phyloP scores from a whole-genome alignment of 2,113 vertebrate genomes.

The Labeo rohita region DNA sequence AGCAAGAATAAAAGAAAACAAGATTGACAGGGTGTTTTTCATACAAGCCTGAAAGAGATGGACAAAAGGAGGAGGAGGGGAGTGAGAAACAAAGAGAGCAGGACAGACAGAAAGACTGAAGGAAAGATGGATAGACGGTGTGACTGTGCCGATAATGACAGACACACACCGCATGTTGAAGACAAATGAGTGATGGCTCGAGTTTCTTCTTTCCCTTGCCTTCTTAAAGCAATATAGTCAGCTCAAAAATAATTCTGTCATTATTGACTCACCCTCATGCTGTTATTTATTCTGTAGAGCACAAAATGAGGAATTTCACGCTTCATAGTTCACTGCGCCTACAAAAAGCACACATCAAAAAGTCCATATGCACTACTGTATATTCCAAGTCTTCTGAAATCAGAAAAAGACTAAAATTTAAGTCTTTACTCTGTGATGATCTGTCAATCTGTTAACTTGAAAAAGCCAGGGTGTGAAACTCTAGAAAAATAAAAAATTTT shows the following conservation, averaged over 20 bases:
- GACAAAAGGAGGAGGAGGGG: slow-evolving; percentile 40
- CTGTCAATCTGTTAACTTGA: background rate
- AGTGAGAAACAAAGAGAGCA: slow-evolving; percentile 4
- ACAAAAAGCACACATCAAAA: background rate
- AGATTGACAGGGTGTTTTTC: slow-evolving; percentile 51
- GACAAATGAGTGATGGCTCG: background rate
- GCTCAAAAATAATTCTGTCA: background rate
- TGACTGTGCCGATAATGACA: slow-evolving; percentile 44
- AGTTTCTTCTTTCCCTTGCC: background rate
- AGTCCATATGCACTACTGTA: background rate
- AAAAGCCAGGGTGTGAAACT: background rate
- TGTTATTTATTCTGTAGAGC: background rate
- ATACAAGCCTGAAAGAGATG: slow-evolving; percentile 17
- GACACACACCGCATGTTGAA: background rate
- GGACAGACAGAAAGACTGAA: slow-evolving; percentile 2
- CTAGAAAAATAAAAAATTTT: background rate
- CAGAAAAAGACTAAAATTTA: background rate
- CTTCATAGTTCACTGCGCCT: background rate
- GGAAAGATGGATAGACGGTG: slow-evolving; percentile 54
- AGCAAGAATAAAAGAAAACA: slow-evolving; percentile 44
- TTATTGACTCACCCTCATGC: background rate
- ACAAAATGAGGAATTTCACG: background rate
- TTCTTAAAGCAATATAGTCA: slow-evolving; percentile 10
- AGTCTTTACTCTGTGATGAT: background rate
- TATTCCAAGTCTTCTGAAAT: background rate